Conservation (phyloP, 2,888 invertebrate species). For the Sarcophaga caerulescens region DNA sequence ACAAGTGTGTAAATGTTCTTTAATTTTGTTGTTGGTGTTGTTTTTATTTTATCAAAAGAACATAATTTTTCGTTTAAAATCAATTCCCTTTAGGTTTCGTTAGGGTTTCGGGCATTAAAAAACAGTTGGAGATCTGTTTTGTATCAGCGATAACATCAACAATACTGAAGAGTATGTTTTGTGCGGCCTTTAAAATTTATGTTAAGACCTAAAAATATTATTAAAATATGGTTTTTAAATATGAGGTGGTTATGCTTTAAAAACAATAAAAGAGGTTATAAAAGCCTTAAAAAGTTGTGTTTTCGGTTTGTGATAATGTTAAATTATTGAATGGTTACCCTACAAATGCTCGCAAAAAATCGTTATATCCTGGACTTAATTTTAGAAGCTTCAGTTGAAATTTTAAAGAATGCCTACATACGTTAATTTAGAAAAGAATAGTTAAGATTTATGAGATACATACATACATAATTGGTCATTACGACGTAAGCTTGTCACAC, state of each 20-base stretch:
- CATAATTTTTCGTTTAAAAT: constrained; percentile 34
- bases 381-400: too few relatives aligned
- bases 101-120: constrained; percentile 24
- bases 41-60: constrained; percentile 18
- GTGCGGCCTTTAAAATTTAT: background rate
- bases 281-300: background rate
- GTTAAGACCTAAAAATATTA: background rate
- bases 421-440: too few relatives aligned
- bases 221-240: constrained; percentile 1
- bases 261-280: background rate
- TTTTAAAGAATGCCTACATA: too few relatives aligned
- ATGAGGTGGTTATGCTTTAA: background rate
- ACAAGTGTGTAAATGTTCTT: constrained; percentile 26
- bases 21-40: constrained; percentile 11
- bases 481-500: too few relatives aligned
- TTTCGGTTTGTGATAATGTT: too few relatives aligned
- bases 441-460: too few relatives aligned
- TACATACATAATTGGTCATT: too few relatives aligned
- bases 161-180: constrained; percentile 11
- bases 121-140: constrained; percentile 36
- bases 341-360: too few relatives aligned
- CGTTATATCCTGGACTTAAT: too few relatives aligned
- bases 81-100: constrained; percentile 48
- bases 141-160: constrained; percentile 26
- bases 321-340: too few relatives aligned